phyloP scores from a whole-genome alignment of 2,113 vertebrate genomes.

The Callorhinus ursinus region DNA sequence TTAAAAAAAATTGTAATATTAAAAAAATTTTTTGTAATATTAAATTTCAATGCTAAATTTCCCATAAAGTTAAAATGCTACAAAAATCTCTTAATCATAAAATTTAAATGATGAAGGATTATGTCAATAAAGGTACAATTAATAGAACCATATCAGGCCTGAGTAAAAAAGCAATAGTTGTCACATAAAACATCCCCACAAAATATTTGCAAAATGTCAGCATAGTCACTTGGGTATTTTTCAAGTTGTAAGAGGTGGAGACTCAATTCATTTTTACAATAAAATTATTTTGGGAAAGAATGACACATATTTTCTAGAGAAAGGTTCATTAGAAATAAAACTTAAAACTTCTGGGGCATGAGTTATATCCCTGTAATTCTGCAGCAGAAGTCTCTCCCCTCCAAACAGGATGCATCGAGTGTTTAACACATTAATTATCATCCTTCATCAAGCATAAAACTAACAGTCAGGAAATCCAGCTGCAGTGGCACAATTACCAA shows the following conservation, averaged over 20 bases:
- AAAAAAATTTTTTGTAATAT: not conserved
- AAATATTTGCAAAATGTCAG: not conserved
- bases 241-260: not conserved
- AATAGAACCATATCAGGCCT: not conserved
- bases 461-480: conserved; percentile 84
- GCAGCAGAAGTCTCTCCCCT: conserved; percentile 56
- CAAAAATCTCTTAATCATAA: conserved; percentile 26
- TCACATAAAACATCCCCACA: not conserved
- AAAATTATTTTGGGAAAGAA: conserved; percentile 43
- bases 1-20: not conserved
- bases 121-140: not conserved
- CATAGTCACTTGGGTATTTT: conserved; percentile 7
- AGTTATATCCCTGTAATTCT: conserved; percentile 47
- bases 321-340: conserved; percentile 51
- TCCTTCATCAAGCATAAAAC: conserved; percentile 84
- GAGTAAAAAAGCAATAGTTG: not conserved
- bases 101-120: conserved; percentile 11
- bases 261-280: conserved; percentile 4
- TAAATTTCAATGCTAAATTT: conserved; percentile 40
- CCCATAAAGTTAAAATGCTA: conserved; percentile 32
- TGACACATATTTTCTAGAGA: conserved; percentile 2
- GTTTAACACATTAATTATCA: conserved; percentile 84
- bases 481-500: conserved; percentile 82
- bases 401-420: conserved; percentile 60
- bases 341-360: conserved; percentile 14